Evolutionary conservation across 2,113 vertebrate genomes (phyloP).

Genomic region (Hippocampus mohnikei): DNA sequence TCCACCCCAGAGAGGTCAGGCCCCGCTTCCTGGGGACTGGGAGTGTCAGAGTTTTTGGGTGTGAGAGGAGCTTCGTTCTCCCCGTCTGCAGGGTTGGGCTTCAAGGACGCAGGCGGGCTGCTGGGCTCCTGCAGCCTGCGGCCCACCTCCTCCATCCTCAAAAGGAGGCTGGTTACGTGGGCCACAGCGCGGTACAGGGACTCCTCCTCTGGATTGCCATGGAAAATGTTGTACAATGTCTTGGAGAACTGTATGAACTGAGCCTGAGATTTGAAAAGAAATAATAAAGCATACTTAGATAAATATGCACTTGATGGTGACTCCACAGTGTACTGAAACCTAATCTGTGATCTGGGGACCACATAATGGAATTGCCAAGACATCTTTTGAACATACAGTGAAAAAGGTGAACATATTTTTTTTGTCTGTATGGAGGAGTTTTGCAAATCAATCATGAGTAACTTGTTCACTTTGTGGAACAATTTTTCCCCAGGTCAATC

Average conservation of each 20-base stretch:
- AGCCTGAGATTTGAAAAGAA: slow-evolving; percentile 65
- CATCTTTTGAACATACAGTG: too few species aligned
- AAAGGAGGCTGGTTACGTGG: slow-evolving; percentile 84
- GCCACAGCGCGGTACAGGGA: slow-evolving; percentile 85
- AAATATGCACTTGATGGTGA: too few species aligned
- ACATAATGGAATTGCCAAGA: too few species aligned
- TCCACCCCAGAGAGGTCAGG: slow-evolving; percentile 60
- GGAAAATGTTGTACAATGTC: slow-evolving; percentile 92
- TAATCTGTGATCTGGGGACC: too few species aligned
- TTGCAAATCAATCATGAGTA: too few species aligned
- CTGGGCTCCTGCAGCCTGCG: slow-evolving; percentile 66
- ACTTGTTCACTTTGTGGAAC: too few species aligned
- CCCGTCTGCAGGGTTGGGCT: not conserved
- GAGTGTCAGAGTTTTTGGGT: slow-evolving; percentile 40
- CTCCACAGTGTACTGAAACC: too few species aligned
- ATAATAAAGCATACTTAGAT: not conserved
- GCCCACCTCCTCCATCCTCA: slow-evolving; percentile 73
- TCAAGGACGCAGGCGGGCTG: slow-evolving; percentile 31
- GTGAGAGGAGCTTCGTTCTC: slow-evolving; percentile 34
- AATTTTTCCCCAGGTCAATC: too few species aligned
- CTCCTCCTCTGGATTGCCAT: slow-evolving; percentile 89
- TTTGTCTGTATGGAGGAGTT: too few species aligned
- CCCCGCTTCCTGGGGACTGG: slow-evolving; percentile 37
- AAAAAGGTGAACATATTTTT: too few species aligned
- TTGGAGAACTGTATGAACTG: slow-evolving; percentile 97